Conservation (phyloP, 1,140 invertebrate genomes). For the Cherax destructor region DNA sequence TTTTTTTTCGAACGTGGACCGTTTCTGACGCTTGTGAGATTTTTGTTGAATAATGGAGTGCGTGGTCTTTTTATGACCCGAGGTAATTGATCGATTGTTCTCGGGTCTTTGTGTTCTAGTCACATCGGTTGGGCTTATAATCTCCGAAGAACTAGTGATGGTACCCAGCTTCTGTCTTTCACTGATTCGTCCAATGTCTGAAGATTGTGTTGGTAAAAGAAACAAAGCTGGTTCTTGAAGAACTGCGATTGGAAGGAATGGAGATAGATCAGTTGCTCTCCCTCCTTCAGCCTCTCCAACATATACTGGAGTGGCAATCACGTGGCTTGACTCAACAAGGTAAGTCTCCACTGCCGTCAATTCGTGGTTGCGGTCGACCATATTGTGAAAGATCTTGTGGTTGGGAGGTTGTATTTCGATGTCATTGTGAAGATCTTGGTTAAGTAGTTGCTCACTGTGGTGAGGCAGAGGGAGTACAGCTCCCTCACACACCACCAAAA, state of each 20-base stretch:
- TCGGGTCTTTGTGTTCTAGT: background rate
- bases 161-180: background rate
- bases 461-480: background rate
- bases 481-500: constrained; percentile 1
- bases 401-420: background rate
- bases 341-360: background rate
- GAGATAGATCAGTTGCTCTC: background rate
- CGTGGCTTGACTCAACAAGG: background rate
- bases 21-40: constrained; percentile 38
- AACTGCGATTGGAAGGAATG: background rate
- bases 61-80: background rate
- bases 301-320: background rate
- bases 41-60: background rate
- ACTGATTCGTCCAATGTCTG: background rate
- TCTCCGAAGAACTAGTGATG: background rate
- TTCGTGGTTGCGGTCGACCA: background rate
- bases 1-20: constrained; percentile 35
- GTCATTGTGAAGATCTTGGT: background rate
- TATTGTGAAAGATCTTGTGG: background rate
- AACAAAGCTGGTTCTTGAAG: background rate
- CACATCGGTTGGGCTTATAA: background rate
- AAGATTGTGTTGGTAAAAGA: background rate
- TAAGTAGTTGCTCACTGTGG: background rate
- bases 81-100: background rate
- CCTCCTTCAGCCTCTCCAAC: background rate